Conservation (phyloP, 2,113 vertebrate species). For the Zapus hudsonius region DNA sequence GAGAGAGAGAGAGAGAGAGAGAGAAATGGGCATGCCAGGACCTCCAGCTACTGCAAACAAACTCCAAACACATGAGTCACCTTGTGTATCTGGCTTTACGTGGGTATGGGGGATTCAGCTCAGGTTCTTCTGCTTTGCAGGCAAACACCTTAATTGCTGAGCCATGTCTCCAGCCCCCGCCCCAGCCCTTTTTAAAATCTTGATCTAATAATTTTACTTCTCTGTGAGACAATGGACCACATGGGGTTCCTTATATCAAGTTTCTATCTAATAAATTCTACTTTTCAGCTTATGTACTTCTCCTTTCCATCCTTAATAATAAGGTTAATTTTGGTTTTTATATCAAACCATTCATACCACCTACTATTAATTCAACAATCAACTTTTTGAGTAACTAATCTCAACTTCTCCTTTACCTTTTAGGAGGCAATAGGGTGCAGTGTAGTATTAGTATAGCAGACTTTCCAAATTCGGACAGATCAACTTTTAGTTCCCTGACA, state of each 20-base stretch:
- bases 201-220: neutral
- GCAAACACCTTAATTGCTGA: no score
- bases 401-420: constrained; percentile 32
- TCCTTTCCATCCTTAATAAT: neutral
- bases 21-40: no score
- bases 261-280: constrained; percentile 36
- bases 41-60: no score
- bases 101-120: no score
- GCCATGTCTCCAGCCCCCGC: no score
- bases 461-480: constrained; percentile 19
- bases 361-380: constrained; percentile 1
- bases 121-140: no score
- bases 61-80: no score
- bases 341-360: neutral
- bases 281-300: neutral
- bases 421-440: neutral
- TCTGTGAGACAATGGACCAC: neutral
- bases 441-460: neutral
- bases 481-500: constrained; percentile 32
- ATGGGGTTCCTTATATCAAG: neutral
- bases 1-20: no score
- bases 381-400: constrained; percentile 32
- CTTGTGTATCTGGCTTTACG: no score
- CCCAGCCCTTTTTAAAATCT: neutral
- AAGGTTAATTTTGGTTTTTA: constrained; percentile 46